Evolutionary conservation across 2,797 vertebrate species (phyloP).

Genomic region (Pyrocephalus nanus): DNA sequence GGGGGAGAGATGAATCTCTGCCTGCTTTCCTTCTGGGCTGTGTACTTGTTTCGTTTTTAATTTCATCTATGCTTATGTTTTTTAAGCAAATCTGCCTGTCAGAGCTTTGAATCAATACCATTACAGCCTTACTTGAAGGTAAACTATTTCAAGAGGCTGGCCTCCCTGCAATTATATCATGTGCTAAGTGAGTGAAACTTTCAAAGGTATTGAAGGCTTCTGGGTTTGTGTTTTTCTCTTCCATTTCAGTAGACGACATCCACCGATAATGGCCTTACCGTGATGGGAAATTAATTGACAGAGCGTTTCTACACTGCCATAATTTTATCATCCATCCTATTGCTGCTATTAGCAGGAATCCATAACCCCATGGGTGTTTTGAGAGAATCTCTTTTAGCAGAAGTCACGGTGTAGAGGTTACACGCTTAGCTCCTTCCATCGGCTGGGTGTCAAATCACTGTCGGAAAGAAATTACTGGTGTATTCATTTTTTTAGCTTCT

Average conservation of each 20-base stretch:
- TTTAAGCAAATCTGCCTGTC: conserved; percentile 24
- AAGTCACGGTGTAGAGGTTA: conserved; percentile 71
- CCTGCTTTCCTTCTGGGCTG: neutral
- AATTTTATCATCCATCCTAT: conserved; percentile 74
- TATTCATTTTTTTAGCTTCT: conserved; percentile 63
- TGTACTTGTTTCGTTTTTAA: neutral
- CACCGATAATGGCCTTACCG: conserved; percentile 77
- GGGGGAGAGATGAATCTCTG: neutral
- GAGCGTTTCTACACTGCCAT: conserved; percentile 70
- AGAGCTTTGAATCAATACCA: conserved; percentile 48
- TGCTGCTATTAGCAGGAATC: conserved; percentile 77
- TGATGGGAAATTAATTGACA: conserved; percentile 81
- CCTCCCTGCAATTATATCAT: conserved; percentile 30
- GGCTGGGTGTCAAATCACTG: conserved; percentile 77
- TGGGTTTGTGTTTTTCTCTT: conserved; percentile 31
- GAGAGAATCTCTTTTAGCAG: conserved; percentile 69
- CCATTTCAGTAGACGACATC: conserved; percentile 71
- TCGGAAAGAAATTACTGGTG: conserved; percentile 71
- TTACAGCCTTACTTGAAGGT: conserved; percentile 49
- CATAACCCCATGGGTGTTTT: conserved; percentile 74
- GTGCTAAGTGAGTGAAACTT: conserved; percentile 57
- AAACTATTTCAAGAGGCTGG: conserved; percentile 40
- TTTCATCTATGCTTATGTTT: neutral
- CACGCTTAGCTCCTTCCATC: conserved; percentile 69
- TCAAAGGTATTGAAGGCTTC: conserved; percentile 46